A percentile compares a stretch with the other conserved stretches of the same genome.
Conservation (phyloP, 2,888 invertebrate species). For the Strigamia crassipes region DNA sequence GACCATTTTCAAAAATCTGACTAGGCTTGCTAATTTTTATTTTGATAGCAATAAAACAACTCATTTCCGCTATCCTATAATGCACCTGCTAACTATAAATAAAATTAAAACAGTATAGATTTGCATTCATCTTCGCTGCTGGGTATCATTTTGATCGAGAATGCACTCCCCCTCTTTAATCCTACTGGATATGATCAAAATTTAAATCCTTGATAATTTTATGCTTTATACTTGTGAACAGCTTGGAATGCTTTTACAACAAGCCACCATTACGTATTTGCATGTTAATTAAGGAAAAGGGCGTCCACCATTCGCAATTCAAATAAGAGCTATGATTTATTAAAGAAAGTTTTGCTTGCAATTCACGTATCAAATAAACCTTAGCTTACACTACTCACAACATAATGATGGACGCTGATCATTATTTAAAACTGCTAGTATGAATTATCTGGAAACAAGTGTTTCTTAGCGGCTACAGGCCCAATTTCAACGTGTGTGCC, state of each 20-base stretch:
- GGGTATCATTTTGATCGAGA: slow-evolving; percentile 15
- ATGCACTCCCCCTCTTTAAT: background rate
- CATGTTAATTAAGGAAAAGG: slow-evolving; percentile 42
- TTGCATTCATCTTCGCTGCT: slow-evolving; percentile 17
- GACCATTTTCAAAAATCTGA: background rate
- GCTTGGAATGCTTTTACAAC: slow-evolving; percentile 37
- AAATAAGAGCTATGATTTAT: slow-evolving; percentile 37
- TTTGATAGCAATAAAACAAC: slow-evolving; percentile 1
- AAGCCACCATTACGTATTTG: slow-evolving; percentile 31
- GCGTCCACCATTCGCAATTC: slow-evolving; percentile 42
- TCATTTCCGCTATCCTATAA: slow-evolving; percentile 25
- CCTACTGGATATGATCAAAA: slow-evolving; percentile 33
- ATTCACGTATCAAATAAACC: slow-evolving; percentile 18
- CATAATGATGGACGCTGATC: background rate
- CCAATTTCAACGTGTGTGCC: background rate
- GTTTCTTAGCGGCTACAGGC: background rate
- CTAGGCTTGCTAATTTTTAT: slow-evolving; percentile 6
- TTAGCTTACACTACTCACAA: background rate
- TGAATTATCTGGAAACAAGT: background rate
- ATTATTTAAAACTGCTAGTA: background rate
- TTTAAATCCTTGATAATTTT: slow-evolving; percentile 42
- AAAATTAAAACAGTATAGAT: background rate
- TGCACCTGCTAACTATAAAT: slow-evolving; percentile 22
- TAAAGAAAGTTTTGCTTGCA: background rate
- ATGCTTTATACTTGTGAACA: slow-evolving; percentile 13